Base-by-base conservation (phyloP, 1,140 invertebrate genomes). In the Pseudachorutes palmiensis region DNA sequence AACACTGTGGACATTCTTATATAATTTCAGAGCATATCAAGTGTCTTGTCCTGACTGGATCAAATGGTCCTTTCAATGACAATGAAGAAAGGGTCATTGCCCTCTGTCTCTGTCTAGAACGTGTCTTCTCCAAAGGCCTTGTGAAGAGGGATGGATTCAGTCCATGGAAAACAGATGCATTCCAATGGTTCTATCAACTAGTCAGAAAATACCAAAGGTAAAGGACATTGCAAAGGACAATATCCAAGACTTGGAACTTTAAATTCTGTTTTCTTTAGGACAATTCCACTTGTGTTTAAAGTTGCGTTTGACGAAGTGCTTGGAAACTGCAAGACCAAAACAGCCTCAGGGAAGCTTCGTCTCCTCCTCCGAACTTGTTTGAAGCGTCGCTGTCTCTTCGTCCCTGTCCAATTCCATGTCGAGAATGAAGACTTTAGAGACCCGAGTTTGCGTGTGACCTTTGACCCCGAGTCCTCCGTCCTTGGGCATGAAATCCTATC, bases 151-250 rank as follows among this genome's bases (percentile, higher is more conserved):
- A 73, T 65, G 72, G 67, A 12, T 73, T 73, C 55, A 71, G 62
- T 5, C 69, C 72, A 19, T 71, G 72, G 69, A 71, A 67, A 62
- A 62, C 69, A 1, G 70, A 73, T 60, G 62, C 61, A 22, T 73
- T 73, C 33, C 70, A 71, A 61, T 73, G 72, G 72, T 73, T 73
- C 51, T 69, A 71, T 45, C 72, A 73, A 66, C n/a, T 69, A 16
- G 30, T 71, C 1, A 24, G 70, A 60, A 73, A 70, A 62, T 71
- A 73, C 66, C 67, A 73, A 28, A 66, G 61, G 70, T 62, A 29
- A 62, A 55, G 24, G 24, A 55, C 9, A 55, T 16, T 55, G 24
- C 12, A 12, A 5, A 12, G 24, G 36, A 41, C 5, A 9, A 41
- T 41, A 55, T 16, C 12, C 24, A 5, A 55, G 9, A 14, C 24